Percentiles rank a stretch among this genome's conserved stretches.
phyloP scores from a whole-genome alignment of 2,113 vertebrate genomes.

The Actinemys pallida region DNA sequence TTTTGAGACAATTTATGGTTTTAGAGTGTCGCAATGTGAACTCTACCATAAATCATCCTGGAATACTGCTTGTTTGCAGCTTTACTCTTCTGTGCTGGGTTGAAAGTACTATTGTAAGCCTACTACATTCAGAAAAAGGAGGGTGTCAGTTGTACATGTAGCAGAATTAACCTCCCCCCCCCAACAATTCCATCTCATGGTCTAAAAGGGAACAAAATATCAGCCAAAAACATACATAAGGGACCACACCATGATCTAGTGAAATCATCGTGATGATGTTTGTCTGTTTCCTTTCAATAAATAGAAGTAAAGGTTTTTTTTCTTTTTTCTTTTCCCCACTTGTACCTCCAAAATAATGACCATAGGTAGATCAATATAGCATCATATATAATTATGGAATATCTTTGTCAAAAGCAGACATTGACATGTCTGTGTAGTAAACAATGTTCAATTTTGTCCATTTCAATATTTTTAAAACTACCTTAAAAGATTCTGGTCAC shows the following conservation, averaged over 20 bases:
- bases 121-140: not conserved
- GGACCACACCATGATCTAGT: not conserved
- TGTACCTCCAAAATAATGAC: not conserved
- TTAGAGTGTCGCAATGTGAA: not conserved
- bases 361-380: not conserved
- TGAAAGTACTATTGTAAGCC: not conserved
- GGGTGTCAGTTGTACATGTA: not conserved
- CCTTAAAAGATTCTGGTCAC: not conserved
- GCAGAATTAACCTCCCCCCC: not conserved
- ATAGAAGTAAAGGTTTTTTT: not conserved
- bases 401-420: not conserved
- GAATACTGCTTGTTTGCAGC: not conserved
- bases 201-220: not conserved
- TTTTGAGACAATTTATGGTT: not conserved
- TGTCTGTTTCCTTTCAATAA: not conserved
- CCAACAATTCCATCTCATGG: not conserved
- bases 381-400: not conserved
- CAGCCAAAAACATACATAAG: fast-evolving
- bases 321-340: not conserved
- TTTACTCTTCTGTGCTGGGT: not conserved
- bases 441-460: not conserved
- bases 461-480: not conserved
- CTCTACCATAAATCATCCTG: not conserved
- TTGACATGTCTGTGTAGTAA: fast-evolving
- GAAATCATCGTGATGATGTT: not conserved